Base-by-base conservation (phyloP, 2,888 invertebrate species). In the Gisinianus flammeolus region DNA sequence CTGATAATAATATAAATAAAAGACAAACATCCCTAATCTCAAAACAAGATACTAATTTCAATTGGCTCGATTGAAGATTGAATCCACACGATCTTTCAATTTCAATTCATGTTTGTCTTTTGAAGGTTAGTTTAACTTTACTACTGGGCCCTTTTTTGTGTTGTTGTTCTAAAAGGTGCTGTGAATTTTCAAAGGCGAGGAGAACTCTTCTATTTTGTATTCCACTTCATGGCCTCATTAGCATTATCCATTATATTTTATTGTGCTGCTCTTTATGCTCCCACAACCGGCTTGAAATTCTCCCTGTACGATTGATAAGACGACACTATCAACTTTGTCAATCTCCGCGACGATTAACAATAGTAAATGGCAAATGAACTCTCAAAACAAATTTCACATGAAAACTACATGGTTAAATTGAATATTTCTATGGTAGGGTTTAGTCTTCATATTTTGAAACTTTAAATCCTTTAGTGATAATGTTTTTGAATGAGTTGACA, bases 201-300 rank as follows among this genome's bases (percentile, higher is more conserved):
- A 16, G 77, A 79, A 19, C 72, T 79, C n/a, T 79, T 79, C 30
- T 79, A 79, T 77, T 77, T 44, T 54, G 77, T 79, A 19, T 79
- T 73, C 58, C 79, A 79, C 58, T 72, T 66, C 24, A 66, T 56
- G 22, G 71, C 52, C 3, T 72, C 72, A 8, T 31, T 79, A 10
- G 56, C 31, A 44, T 30, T 76, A 12, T 66, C 31, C 6, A 66
- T 64, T 19, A 76, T 76, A 19, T 76, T 76, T 28, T 76, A 76
- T 30, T 76, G 76, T 44, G 22, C 68, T 22, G 67, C 76, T 8
- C 22, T 76, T 19, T 76, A 76, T 56, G 76, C 76, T 2, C 56
- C 76, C 5, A 26, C 62, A 22, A 62, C 62, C 26, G 12, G 24
- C 62, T 2, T 62, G 26, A 62, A 28, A 62, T 26, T 62, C 26